Base-by-base conservation (phyloP, 1,140 invertebrate species). In the Agrilus planipennis region DNA sequence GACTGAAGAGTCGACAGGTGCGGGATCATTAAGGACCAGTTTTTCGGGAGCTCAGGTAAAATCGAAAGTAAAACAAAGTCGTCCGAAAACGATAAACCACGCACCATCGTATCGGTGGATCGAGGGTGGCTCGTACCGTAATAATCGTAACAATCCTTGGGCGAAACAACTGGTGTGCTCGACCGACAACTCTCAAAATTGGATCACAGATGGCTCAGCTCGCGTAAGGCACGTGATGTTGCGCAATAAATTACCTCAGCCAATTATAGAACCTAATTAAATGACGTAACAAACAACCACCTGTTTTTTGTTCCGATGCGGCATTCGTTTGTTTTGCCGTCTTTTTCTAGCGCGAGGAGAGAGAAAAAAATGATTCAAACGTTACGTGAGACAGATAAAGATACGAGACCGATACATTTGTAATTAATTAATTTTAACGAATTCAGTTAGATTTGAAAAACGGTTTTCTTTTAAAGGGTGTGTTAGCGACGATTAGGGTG, bases 221-320 rank as follows among this genome's bases (percentile, higher is more conserved):
- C 42, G 44, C 41, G 53, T 53, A 53, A 49, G 46, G 51, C 53
- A 55, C 53, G 51, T 53, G 53, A 53, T 38, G 43, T 48, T 42
- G 45, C 47, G 39, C 41, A 46, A 48, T 53, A 55, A 55, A 55
- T 53, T 53, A 55, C 42, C 47, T 43, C 38, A 38, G 41, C 45
- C 47, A 50, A 52, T 53, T 55, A 53, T 42, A 34, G 39, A 45
- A 43, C 37, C 45, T 53, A 52, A 53, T 53, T 53, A 55, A 55
- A 55, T 46, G 53, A 52, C 49, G 50, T 41, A 44, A 49, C 50
- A 50, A 36, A 37, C 34, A 41, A 34, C 23, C 36, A 40, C 35
- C 18, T 42, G 23, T 42, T n/a, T n/a, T 42, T 34, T 31, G 25
- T 31, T n/a, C 25, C 12, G 28, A 12, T 27, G 16, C 28, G 34